Conservation (phyloP, 2,113 vertebrate genomes). For the Elgaria multicarinata region DNA sequence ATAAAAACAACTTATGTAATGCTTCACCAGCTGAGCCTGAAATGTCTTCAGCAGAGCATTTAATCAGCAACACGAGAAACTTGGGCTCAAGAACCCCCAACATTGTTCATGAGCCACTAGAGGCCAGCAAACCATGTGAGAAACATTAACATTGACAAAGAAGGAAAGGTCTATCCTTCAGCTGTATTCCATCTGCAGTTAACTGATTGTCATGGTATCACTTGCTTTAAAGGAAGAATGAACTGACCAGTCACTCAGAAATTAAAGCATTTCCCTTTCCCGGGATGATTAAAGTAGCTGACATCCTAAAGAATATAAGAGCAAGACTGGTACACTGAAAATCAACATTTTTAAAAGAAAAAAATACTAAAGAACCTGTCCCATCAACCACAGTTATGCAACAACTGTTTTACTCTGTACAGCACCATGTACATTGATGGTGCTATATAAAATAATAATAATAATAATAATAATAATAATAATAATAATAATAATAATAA, state of each 20-base stretch:
- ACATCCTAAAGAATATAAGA: not conserved
- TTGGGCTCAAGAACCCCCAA: rapidly evolving
- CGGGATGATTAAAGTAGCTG: not conserved
- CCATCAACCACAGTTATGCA: not conserved
- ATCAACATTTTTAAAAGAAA: not conserved
- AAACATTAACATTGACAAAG: not conserved
- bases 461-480: no score
- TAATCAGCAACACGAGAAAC: not conserved
- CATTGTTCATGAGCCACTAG: not conserved
- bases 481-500: no score
- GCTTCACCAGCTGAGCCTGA: slow-evolving; percentile 61
- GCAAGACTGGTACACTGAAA: not conserved
- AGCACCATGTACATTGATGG: no score
- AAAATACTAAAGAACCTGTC: not conserved
- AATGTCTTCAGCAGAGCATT: slow-evolving; percentile 42
- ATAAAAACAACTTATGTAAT: slow-evolving; percentile 58
- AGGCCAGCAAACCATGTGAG: not conserved
- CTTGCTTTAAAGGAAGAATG: not conserved
- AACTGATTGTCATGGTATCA: not conserved
- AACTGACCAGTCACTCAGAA: not conserved
- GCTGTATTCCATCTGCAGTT: not conserved
- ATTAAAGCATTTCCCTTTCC: not conserved
- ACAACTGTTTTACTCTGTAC: no score
- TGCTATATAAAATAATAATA: no score
- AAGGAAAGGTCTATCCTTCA: not conserved